Evolutionary conservation across 2,797 vertebrate genomes (phyloP).

Genomic region (Poecilia gillii): DNA sequence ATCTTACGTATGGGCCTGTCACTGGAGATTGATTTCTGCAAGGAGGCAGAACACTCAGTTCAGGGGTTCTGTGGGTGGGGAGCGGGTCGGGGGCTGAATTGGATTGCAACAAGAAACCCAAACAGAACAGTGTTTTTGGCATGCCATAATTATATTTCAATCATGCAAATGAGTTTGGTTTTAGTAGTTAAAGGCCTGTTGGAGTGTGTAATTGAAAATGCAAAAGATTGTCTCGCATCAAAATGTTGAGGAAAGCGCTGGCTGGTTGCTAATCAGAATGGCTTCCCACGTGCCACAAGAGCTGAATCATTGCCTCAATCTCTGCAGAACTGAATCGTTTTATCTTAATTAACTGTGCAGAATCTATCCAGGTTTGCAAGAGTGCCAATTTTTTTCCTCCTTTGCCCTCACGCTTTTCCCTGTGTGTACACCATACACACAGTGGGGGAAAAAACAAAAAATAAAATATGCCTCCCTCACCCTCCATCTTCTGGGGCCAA

Average conservation of each 20-base stretch:
- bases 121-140: slow-evolving; percentile 76
- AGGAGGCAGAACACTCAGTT: slow-evolving; percentile 36
- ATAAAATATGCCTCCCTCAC: slow-evolving; percentile 12
- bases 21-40: slow-evolving; percentile 52
- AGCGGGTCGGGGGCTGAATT: slow-evolving; percentile 29
- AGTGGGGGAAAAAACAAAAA: neutral
- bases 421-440: slow-evolving; percentile 11
- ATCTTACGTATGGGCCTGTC: slow-evolving; percentile 28
- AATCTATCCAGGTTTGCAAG: slow-evolving; percentile 77
- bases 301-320: slow-evolving; percentile 75
- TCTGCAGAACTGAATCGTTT: slow-evolving; percentile 81
- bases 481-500: slow-evolving; percentile 49
- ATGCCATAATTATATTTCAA: slow-evolving; percentile 84
- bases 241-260: slow-evolving; percentile 77
- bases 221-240: slow-evolving; percentile 82
- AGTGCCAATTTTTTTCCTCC: slow-evolving; percentile 62
- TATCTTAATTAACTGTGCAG: slow-evolving; percentile 84
- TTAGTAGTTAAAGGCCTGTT: slow-evolving; percentile 84
- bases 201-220: slow-evolving; percentile 88
- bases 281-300: slow-evolving; percentile 58
- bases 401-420: slow-evolving; percentile 24
- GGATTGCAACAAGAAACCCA: slow-evolving; percentile 72
- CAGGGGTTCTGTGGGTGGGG: neutral
- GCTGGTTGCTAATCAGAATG: slow-evolving; percentile 81
- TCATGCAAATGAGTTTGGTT: slow-evolving; percentile 85